phyloP scores from a whole-genome alignment of 2,113 vertebrate species.

The Accipiter cooperii region DNA sequence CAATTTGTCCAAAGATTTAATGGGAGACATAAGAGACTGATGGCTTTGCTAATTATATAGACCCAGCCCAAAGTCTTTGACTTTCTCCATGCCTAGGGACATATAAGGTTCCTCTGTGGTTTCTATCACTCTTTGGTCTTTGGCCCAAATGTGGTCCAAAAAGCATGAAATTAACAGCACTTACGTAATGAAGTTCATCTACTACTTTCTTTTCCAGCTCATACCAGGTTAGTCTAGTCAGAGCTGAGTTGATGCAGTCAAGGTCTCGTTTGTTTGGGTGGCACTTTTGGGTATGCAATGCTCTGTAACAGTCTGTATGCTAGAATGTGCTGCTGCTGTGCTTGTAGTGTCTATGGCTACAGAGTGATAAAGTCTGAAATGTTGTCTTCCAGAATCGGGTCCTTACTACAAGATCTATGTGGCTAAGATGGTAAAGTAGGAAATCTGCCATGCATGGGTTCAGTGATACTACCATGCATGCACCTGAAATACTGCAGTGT shows the following conservation, averaged over 20 bases:
- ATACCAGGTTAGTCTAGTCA: neutral
- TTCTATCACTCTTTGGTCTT: neutral
- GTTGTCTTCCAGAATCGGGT: neutral
- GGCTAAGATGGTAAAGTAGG: neutral
- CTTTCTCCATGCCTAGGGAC: neutral
- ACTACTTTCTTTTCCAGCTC: neutral
- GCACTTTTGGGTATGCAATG: neutral
- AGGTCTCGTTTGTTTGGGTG: neutral
- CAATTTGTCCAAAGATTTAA: neutral
- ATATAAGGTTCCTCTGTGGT: neutral
- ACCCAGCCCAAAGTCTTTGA: neutral
- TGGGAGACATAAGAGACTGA: neutral
- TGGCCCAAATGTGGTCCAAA: neutral
- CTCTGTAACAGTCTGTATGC: neutral
- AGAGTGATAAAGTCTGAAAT: neutral
- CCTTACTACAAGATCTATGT: neutral
- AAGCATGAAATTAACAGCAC: neutral
- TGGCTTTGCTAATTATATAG: neutral
- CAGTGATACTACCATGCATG: neutral
- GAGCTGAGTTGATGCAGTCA: neutral
- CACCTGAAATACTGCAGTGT: neutral
- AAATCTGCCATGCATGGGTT: neutral
- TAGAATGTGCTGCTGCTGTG: neutral
- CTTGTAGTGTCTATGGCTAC: neutral
- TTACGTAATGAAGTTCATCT: neutral